Conservation (phyloP, 2,888 invertebrate species). For the Latheticus oryzae region DNA sequence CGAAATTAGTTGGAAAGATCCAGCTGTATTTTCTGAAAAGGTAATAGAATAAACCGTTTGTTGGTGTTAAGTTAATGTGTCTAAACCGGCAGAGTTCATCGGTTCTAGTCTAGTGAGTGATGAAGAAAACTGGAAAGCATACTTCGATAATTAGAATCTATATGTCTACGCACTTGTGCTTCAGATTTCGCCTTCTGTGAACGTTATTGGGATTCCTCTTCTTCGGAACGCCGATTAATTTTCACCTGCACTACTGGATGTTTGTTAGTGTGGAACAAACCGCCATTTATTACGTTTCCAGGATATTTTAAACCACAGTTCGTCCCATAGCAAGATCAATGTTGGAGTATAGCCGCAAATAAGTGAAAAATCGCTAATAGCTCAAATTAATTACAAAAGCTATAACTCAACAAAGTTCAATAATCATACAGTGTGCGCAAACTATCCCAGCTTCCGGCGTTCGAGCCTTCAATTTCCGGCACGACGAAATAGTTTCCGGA, state of each 20-base stretch:
- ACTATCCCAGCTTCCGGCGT: slow-evolving; percentile 46
- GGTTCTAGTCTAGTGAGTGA: slow-evolving; percentile 37
- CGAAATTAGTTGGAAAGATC: slow-evolving; percentile 18
- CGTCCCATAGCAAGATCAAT: slow-evolving; percentile 9
- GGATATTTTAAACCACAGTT: slow-evolving; percentile 9
- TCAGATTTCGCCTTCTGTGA: slow-evolving; percentile 39
- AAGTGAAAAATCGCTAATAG: slow-evolving; percentile 23
- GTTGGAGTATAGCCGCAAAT: slow-evolving; percentile 30
- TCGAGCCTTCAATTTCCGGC: slow-evolving; percentile 49
- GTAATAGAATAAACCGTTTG: slow-evolving; percentile 22
- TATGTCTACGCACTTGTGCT: slow-evolving; percentile 49
- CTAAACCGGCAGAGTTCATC: slow-evolving; percentile 23
- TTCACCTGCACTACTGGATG: slow-evolving; percentile 41
- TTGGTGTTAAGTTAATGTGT: slow-evolving; percentile 18
- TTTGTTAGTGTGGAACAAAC: slow-evolving; percentile 24
- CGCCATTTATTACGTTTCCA: slow-evolving; percentile 32
- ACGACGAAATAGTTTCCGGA: slow-evolving; percentile 47
- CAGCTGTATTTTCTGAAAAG: slow-evolving; percentile 21
- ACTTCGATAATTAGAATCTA: slow-evolving; percentile 52
- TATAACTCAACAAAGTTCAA: slow-evolving; percentile 43
- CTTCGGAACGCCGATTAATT: slow-evolving; percentile 48
- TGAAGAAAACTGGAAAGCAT: slow-evolving; percentile 49
- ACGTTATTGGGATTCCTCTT: slow-evolving; percentile 49
- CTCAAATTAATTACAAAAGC: slow-evolving; percentile 29
- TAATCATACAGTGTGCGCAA: slow-evolving; percentile 47